A percentile compares a stretch with the other conserved stretches of the same genome.
Evolutionary conservation across 2,113 vertebrate genomes (phyloP).

Genomic region (Coptodon bakossiorum): DNA sequence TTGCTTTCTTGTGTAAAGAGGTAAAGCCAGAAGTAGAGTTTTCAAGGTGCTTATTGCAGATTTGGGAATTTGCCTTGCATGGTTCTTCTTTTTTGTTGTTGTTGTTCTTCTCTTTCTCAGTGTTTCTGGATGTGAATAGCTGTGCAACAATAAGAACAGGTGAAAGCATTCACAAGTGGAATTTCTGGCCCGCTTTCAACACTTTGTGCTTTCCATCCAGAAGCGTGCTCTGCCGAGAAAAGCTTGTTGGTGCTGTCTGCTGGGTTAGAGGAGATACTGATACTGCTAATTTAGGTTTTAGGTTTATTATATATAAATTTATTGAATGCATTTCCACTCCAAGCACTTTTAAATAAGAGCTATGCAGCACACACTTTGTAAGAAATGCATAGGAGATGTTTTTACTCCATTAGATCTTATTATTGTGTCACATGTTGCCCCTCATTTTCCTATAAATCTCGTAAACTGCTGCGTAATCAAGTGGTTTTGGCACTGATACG

Average conservation of each 20-base stretch:
- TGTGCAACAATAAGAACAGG: slow-evolving; percentile 41
- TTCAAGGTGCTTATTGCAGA: not conserved
- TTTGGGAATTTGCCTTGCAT: not conserved
- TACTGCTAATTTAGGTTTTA: not conserved
- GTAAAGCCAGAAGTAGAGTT: not conserved
- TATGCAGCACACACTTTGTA: not conserved
- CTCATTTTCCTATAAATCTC: slow-evolving; percentile 22
- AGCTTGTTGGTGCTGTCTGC: not conserved
- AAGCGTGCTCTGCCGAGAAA: slow-evolving; percentile 2
- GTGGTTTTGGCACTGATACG: not conserved
- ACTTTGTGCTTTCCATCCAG: slow-evolving; percentile 39
- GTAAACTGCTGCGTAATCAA: slow-evolving; percentile 12
- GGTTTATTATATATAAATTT: not conserved
- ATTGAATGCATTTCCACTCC: not conserved
- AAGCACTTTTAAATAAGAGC: not conserved
- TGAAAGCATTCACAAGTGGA: slow-evolving; percentile 58
- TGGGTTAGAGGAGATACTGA: not conserved
- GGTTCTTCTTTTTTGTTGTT: not conserved
- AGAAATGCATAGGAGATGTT: not conserved
- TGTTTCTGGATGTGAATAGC: not conserved
- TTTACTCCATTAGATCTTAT: not conserved
- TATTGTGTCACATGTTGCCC: slow-evolving; percentile 22
- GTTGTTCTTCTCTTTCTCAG: not conserved
- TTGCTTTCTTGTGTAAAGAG: not conserved
- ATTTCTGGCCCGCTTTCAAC: slow-evolving; percentile 56